Evolutionary conservation across 2,888 invertebrate species (phyloP), one percentile per base, ranked within the genome.

Genomic region (Apamea anceps): DNA sequence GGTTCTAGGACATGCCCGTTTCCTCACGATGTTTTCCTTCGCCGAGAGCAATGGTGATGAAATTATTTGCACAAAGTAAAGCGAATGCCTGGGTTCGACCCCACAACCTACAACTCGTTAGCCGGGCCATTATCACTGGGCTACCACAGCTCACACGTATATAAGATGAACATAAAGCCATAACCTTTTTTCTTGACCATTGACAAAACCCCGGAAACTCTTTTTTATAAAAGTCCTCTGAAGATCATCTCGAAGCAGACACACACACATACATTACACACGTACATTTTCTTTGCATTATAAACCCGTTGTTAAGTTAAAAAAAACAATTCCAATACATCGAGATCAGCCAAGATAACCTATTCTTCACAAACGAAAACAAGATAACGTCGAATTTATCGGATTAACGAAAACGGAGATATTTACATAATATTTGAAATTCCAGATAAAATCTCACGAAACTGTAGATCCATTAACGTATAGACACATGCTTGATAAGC

Each of bases 371-470:
- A 57, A 12, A 79, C 42, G 21, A 79, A 65, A 89, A 84, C 63
- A 80, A 85, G 84, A 86, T 80, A 77, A 84, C 65, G 48, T 60
- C 28, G 28, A 42, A 81, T 81, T 82, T 77, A 85, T 79, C 76
- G 57, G 86, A 75, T 77, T 85, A 81, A 83, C 68, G 15, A 75
- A 60, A 60, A 75, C 66, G 21, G 72, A 76, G 37, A 68, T 63
- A 54, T 81, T 85, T 65, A 73, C 66, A 62, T 57, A 37, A 37
- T 66, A 77, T 67, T n/a, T 84, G 1, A 51, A 72, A 72, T 18
- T 77, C 28, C 32, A 62, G 42, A 67, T 82, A 32, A 67, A 65
- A 80, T 37, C 67, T 45, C 37, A 37, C 28, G 37, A 66, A 42
- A 57, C 28, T 65, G n/a, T 54, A 45, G 12, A 82, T 60, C 48